phyloP scores from a whole-genome alignment of 2,113 vertebrate species.

The Trinectes maculatus region DNA sequence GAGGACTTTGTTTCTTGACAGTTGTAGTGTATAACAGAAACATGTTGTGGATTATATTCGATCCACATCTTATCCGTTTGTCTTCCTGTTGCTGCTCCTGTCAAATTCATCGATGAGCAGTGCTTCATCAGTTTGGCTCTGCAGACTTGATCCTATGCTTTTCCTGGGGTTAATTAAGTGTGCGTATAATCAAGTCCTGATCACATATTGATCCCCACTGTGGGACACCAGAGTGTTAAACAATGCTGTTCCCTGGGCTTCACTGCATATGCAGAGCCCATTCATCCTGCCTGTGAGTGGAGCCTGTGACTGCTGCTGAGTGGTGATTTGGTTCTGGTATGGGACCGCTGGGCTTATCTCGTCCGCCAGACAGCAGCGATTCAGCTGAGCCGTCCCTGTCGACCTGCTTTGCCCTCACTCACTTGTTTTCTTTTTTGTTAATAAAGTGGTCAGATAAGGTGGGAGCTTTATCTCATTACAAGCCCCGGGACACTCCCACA shows the following conservation, averaged over 20 bases:
- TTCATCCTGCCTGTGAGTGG: slow-evolving; percentile 63
- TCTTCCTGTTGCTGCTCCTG: neutral
- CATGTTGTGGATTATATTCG: slow-evolving; percentile 49
- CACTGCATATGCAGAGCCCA: slow-evolving; percentile 49
- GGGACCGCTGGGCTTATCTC: slow-evolving; percentile 77
- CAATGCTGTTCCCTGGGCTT: slow-evolving; percentile 71
- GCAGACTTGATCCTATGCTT: slow-evolving; percentile 49
- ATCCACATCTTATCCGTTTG: neutral
- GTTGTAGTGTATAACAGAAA: slow-evolving; percentile 64
- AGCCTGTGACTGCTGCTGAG: slow-evolving; percentile 63
- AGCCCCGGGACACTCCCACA: slow-evolving; percentile 56
- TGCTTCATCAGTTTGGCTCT: slow-evolving; percentile 44
- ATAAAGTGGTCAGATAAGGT: slow-evolving; percentile 80
- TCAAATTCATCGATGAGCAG: no score
- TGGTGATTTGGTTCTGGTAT: slow-evolving; percentile 68
- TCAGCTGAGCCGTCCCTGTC: slow-evolving; percentile 64
- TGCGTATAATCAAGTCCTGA: slow-evolving; percentile 76
- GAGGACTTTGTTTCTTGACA: slow-evolving; percentile 64
- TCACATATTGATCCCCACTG: slow-evolving; percentile 71
- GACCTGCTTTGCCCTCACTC: slow-evolving; percentile 62
- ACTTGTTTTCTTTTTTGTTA: slow-evolving; percentile 73
- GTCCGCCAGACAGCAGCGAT: slow-evolving; percentile 72
- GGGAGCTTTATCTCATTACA: slow-evolving; percentile 74
- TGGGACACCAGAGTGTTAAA: slow-evolving; percentile 65
- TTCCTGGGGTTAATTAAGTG: slow-evolving; percentile 76